Evolutionary conservation across 1,140 invertebrate genomes (phyloP).

Genomic region (Lucilia cuprina): DNA sequence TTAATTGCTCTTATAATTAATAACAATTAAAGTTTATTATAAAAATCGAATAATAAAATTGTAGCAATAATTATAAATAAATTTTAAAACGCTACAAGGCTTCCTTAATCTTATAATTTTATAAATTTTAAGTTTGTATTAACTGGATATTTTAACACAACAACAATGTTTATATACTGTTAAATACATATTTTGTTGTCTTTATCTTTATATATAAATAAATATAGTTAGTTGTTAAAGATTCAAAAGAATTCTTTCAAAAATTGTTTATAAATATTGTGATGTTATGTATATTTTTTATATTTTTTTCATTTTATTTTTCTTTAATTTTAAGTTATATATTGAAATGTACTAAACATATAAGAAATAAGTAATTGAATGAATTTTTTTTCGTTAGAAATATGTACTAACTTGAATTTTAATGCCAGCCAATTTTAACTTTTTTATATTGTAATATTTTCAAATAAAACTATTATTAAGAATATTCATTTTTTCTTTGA

Average conservation of each 20-base stretch:
- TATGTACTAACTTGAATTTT: neutral
- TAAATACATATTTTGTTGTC: neutral
- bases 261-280: neutral
- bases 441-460: neutral
- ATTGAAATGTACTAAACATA: neutral
- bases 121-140: neutral
- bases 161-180: neutral
- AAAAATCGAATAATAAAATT: neutral
- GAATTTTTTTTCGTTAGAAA: neutral
- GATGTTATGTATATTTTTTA: neutral
- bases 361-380: neutral
- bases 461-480: neutral
- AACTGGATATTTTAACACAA: neutral
- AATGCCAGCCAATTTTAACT: conserved; percentile 10
- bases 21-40: too few relatives aligned
- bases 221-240: neutral
- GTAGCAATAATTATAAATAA: neutral
- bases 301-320: neutral
- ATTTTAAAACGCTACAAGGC: neutral
- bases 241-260: neutral
- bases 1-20: neutral
- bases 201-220: neutral
- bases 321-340: neutral
- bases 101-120: neutral
- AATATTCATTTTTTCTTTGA: too few relatives aligned